Conservation (phyloP, 2,888 invertebrate genomes). For the Microctonus hyperodae region DNA sequence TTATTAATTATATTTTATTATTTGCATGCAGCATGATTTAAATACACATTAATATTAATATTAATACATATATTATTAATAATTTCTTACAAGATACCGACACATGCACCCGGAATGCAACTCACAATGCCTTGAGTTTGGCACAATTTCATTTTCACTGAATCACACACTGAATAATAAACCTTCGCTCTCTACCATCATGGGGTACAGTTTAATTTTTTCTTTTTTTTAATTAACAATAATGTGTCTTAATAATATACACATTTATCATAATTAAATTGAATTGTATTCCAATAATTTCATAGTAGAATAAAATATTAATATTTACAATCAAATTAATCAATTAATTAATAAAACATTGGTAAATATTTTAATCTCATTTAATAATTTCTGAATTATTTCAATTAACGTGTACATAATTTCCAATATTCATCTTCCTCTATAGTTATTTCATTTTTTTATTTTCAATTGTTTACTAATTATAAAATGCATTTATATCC, state of each 20-base stretch:
- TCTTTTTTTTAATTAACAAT: slow-evolving; percentile 6
- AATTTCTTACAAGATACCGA: slow-evolving; percentile 58
- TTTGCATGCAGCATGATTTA: slow-evolving; percentile 33
- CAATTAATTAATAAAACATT: background rate
- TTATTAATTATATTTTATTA: slow-evolving; percentile 22
- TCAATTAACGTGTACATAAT: slow-evolving; percentile 6
- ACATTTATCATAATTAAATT: background rate
- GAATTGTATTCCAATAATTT: no score
- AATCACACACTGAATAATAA: slow-evolving; percentile 44
- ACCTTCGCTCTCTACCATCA: slow-evolving; percentile 46
- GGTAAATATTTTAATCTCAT: background rate
- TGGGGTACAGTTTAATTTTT: slow-evolving; percentile 40
- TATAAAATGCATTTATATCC: background rate
- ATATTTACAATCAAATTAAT: no score
- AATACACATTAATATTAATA: slow-evolving; percentile 20
- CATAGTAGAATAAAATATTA: no score
- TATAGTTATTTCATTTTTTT: background rate
- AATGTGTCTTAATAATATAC: background rate
- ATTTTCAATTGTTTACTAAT: background rate
- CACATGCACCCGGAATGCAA: slow-evolving; percentile 58
- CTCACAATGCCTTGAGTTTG: slow-evolving; percentile 57
- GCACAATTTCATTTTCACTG: slow-evolving; percentile 52
- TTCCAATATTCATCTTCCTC: no score
- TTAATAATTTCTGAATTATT: background rate
- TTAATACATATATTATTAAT: slow-evolving; percentile 22